A percentile compares a stretch with the other conserved stretches of the same genome.
Conservation (phyloP, 1,140 invertebrate species). For the Leguminivora glycinivorella region DNA sequence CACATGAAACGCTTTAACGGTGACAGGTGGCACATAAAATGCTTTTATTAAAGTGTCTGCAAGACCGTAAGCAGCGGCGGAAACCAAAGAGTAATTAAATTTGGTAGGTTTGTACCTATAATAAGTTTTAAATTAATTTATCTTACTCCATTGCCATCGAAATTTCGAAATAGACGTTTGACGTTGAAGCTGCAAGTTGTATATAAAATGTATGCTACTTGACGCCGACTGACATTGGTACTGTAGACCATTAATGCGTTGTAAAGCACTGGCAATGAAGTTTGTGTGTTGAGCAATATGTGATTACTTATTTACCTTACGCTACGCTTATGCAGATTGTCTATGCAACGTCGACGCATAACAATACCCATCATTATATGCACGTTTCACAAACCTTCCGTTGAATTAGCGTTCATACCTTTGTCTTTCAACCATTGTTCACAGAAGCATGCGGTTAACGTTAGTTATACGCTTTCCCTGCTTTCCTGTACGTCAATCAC, state of each 20-base stretch:
- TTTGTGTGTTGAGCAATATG: background rate
- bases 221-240: background rate
- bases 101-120: too few relatives aligned
- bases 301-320: background rate
- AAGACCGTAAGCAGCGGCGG: too few relatives aligned
- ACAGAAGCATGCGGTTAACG: background rate
- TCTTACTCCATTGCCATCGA: too few relatives aligned
- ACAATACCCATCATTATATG: background rate
- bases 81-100: too few relatives aligned
- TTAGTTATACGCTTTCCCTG: slow-evolving; percentile 14
- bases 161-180: slow-evolving; percentile 26
- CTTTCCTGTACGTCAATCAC: slow-evolving; percentile 50
- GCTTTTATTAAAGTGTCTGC: too few relatives aligned
- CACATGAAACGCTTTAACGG: background rate
- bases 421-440: slow-evolving; percentile 15
- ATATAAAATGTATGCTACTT: background rate
- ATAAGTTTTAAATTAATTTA: too few relatives aligned
- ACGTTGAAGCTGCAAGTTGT: background rate
- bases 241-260: background rate
- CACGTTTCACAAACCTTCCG: background rate
- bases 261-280: background rate
- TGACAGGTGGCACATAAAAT: too few relatives aligned
- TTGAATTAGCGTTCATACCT: background rate
- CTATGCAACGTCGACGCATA: background rate
- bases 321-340: background rate